These are phyloP conservation scores for Alfaro cultratus DNA, from an alignment of 2,797 vertebrate species.

Conservation along the genomic window DNA sequence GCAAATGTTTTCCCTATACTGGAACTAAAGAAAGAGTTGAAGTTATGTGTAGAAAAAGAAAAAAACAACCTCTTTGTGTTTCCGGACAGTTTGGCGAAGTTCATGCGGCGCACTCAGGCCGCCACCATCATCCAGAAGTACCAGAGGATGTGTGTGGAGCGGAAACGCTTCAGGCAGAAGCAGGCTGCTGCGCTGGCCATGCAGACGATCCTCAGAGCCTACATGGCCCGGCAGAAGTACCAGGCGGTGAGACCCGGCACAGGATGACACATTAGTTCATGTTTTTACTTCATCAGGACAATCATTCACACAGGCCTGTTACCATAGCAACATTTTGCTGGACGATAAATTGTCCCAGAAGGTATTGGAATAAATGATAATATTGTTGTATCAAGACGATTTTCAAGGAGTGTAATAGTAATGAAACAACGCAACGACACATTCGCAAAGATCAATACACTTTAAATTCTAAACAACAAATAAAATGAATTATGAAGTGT, in stretches of 20 bases:
- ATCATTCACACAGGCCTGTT: not conserved
- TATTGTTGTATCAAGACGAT: no score
- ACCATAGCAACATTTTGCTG: no score
- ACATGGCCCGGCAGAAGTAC: slow-evolving; percentile 90
- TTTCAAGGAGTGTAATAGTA: no score
- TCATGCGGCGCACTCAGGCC: slow-evolving; percentile 90
- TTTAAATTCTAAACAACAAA: no score
- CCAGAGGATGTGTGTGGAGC: slow-evolving; percentile 90
- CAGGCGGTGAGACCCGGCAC: slow-evolving; percentile 81
- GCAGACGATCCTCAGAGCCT: slow-evolving; percentile 92
- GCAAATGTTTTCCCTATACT: not conserved
- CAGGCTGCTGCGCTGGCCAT: slow-evolving; percentile 87
- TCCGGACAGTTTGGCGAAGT: slow-evolving; percentile 85
- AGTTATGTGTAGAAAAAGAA: not conserved
- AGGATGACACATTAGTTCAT: not conserved
- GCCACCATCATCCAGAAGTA: slow-evolving; percentile 92
- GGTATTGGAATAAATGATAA: no score
- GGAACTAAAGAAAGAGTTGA: not conserved
- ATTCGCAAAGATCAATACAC: no score
- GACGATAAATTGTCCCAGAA: no score
- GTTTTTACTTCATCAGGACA: not conserved
- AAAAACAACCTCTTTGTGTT: not conserved
- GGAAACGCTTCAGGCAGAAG: slow-evolving; percentile 84
- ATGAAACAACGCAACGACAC: no score
- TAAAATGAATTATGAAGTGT: no score